phyloP scores from a whole-genome alignment of 2,888 invertebrate species.

The Ischnus inquisitorius region DNA sequence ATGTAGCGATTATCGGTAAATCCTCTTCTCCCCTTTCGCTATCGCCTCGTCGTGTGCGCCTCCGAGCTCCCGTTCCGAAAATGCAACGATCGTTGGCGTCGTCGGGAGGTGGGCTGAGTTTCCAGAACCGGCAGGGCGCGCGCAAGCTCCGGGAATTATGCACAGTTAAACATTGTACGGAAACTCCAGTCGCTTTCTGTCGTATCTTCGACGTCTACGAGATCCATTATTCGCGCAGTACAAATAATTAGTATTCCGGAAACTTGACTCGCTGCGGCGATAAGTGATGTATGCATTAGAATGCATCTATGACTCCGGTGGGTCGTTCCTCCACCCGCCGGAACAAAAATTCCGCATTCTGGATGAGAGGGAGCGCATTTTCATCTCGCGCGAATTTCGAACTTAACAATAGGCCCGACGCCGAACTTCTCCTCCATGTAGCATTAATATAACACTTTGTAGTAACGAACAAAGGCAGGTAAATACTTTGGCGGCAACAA shows the following conservation, averaged over 20 bases:
- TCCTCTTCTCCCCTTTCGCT: slow-evolving; percentile 33
- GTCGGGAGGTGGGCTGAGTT: background rate
- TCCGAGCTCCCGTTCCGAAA: slow-evolving; percentile 44
- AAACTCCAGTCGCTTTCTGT: slow-evolving; percentile 26
- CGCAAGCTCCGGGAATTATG: slow-evolving; percentile 68
- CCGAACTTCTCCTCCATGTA: too few relatives aligned
- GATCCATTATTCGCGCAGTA: slow-evolving; percentile 62
- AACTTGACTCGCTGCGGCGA: background rate
- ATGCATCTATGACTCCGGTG: slow-evolving; percentile 3
- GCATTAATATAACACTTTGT: too few relatives aligned
- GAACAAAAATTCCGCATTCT: too few relatives aligned
- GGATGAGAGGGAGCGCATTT: too few relatives aligned
- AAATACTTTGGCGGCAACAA: too few relatives aligned
- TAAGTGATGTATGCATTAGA: background rate
- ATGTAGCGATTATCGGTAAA: slow-evolving; percentile 49
- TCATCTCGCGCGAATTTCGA: too few relatives aligned
- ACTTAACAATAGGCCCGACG: too few relatives aligned
- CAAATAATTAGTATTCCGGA: slow-evolving; percentile 72
- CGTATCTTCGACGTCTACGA: background rate
- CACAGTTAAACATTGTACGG: slow-evolving; percentile 66
- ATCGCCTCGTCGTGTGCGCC: slow-evolving; percentile 3
- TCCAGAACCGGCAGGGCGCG: slow-evolving; percentile 53
- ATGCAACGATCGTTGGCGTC: slow-evolving; percentile 55
- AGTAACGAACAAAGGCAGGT: too few relatives aligned
- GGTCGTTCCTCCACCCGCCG: background rate